These are phyloP conservation scores for Scartelaos histophorus DNA, from an alignment of 2,113 vertebrate genomes.

Conservation along the genomic window DNA sequence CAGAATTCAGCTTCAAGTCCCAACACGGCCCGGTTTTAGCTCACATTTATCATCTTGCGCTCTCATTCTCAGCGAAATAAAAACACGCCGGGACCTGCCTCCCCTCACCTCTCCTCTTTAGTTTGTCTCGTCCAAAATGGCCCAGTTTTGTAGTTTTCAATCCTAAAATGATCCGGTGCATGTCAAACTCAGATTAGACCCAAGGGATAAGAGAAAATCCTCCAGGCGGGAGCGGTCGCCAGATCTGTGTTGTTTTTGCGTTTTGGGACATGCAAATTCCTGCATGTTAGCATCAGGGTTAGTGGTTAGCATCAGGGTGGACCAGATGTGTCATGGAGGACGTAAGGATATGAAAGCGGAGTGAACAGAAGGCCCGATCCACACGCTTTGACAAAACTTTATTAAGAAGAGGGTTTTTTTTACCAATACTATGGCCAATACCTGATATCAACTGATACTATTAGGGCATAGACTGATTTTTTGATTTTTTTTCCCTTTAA, in stretches of 20 bases:
- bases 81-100: neutral
- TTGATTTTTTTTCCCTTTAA: too few relatives aligned
- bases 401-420: too few relatives aligned
- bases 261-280: conserved; percentile 41
- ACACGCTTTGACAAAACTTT: neutral
- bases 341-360: conserved; percentile 10
- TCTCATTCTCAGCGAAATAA: neutral
- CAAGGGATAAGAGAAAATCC: conserved; percentile 65
- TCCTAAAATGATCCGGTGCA: conserved; percentile 68
- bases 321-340: conserved; percentile 48
- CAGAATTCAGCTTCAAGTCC: neutral
- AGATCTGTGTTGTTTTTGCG: conserved; percentile 62
- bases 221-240: conserved; percentile 46
- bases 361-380: conserved; percentile 49
- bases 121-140: conserved; percentile 30
- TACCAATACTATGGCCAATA: too few relatives aligned
- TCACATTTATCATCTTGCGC: too few relatives aligned
- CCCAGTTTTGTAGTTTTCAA: conserved; percentile 60
- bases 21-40: neutral
- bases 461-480: too few relatives aligned
- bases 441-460: too few relatives aligned
- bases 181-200: conserved; percentile 66
- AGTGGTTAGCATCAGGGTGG: conserved; percentile 37
- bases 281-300: conserved; percentile 33
- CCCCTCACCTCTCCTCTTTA: neutral